A percentile compares a stretch with the other conserved stretches of the same genome.
Conservation (phyloP, 2,888 invertebrate genomes). For the Notodonta dromedarius region DNA sequence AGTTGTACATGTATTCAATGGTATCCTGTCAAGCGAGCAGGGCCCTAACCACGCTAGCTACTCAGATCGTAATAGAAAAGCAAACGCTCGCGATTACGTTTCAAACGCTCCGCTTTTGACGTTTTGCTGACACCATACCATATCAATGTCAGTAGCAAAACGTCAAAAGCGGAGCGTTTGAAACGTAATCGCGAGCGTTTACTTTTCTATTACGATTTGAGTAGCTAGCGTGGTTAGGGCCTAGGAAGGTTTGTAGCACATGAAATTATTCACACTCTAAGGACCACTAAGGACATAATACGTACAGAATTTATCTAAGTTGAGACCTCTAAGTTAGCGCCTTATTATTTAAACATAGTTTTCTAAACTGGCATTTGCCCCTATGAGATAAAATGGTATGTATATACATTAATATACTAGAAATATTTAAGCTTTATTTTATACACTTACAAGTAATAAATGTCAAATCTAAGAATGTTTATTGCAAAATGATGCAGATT, state of each 20-base stretch:
- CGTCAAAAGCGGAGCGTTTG: too few relatives aligned
- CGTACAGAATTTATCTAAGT: not conserved
- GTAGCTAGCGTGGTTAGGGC: too few relatives aligned
- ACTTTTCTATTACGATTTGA: too few relatives aligned
- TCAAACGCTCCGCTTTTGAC: too few relatives aligned
- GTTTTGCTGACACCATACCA: too few relatives aligned
- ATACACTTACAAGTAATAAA: not conserved
- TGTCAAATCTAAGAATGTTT: not conserved
- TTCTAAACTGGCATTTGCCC: constrained; percentile 39
- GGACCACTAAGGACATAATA: not conserved
- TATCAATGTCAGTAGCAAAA: too few relatives aligned
- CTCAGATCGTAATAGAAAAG: too few relatives aligned
- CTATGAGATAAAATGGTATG: constrained; percentile 30
- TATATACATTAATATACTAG: constrained; percentile 17
- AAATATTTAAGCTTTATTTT: not conserved
- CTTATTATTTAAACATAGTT: constrained; percentile 16
- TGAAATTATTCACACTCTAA: constrained; percentile 28
- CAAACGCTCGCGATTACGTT: too few relatives aligned
- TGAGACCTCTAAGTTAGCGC: constrained; percentile 1
- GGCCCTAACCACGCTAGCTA: too few relatives aligned
- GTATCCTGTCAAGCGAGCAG: not conserved
- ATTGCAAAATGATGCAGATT: not conserved
- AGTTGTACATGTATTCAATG: not conserved
- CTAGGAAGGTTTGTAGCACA: constrained; percentile 3
- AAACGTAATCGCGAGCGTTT: too few relatives aligned